Base-by-base conservation (phyloP, 1,140 invertebrate genomes). In the Caenorhabditis latens region DNA sequence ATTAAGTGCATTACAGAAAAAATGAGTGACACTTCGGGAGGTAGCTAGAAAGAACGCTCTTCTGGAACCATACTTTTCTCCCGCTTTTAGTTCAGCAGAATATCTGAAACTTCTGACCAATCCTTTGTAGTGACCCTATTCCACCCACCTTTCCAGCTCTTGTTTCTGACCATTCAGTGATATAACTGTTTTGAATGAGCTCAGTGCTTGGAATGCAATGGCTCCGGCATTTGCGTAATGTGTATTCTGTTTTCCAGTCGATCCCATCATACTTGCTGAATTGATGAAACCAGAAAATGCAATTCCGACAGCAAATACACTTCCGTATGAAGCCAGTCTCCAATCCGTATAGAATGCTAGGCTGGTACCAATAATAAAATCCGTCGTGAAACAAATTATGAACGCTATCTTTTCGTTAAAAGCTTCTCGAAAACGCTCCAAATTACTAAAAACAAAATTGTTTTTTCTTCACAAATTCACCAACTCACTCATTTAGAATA, bases 381-480 rank as follows among this genome's bases (percentile, higher is more conserved):
- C 89, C 2, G 86, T 82, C 0, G 63, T 58, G 57, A 84, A 91
- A 90, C 95, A 95, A 16, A 96, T 92, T 88, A 96, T 95, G 75
- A 95, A 95, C 5, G 95, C 95, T 40, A 97, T 93, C 93, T 98
- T 97, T 91, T 97, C 96, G 0, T 96, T 96, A 50, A 97, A 95
- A 9, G 96, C 96, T 91, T 97, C 96, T 92, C 96, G 95, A 89
- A 97, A 94, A 93, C 96, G 96, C 32, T 95, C 94, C 24, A 97
- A 94, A 93, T 97, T 96, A 92, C 96, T 97, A 91, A 90, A 88
- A 88, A 11, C 4, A 24, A 63, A 32, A 63, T 13, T 5, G 13
- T 3, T 9, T 50, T 11, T 7, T n/a, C 32, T 53, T 61, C 9
- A 88, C 67, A 43, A 11, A 42, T 53, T 82, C n/a, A 19, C 14